phyloP scores from a whole-genome alignment of 53 echinoderm and acorn worm genomes.

The Luidia sarsii region DNA sequence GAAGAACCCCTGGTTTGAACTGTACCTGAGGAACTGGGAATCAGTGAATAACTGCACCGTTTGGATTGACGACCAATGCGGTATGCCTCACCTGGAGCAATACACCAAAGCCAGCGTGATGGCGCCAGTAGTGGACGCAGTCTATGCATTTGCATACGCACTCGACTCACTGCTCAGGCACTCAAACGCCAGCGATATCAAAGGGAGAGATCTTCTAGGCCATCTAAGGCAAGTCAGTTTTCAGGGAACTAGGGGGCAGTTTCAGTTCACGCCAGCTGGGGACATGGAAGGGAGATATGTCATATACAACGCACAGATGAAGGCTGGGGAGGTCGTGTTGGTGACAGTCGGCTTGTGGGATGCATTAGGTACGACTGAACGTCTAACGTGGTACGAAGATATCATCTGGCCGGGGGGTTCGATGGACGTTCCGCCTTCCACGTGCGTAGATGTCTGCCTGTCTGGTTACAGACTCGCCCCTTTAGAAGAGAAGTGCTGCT shows the following conservation, averaged over 20 bases:
- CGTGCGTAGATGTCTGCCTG: constrained; percentile 71
- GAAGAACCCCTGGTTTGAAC: background rate
- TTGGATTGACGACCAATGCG: constrained; percentile 3
- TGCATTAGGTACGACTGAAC: constrained; percentile 3
- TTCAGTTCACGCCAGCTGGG: constrained; percentile 36
- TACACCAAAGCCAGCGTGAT: background rate
- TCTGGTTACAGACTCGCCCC: constrained; percentile 28
- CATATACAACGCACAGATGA: constrained; percentile 1
- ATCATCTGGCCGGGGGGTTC: constrained; percentile 36
- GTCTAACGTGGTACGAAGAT: constrained; percentile 8
- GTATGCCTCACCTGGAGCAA: background rate
- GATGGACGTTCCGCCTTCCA: constrained; percentile 26
- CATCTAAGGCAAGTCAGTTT: constrained; percentile 48
- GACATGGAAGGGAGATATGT: constrained; percentile 49
- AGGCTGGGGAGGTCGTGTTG: background rate
- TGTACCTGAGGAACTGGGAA: background rate
- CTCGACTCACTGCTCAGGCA: constrained; percentile 3
- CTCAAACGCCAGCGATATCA: background rate
- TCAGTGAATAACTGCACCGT: background rate
- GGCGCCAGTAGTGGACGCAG: constrained; percentile 40
- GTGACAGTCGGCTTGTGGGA: background rate
- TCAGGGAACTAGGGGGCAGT: constrained; percentile 23
- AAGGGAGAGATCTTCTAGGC: constrained; percentile 23
- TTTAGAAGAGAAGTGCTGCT: constrained; percentile 70
- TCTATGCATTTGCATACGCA: constrained; percentile 53